These are phyloP conservation scores for Pungitius pungitius DNA, from an alignment of 2,113 vertebrate species.

Conservation along the genomic window DNA sequence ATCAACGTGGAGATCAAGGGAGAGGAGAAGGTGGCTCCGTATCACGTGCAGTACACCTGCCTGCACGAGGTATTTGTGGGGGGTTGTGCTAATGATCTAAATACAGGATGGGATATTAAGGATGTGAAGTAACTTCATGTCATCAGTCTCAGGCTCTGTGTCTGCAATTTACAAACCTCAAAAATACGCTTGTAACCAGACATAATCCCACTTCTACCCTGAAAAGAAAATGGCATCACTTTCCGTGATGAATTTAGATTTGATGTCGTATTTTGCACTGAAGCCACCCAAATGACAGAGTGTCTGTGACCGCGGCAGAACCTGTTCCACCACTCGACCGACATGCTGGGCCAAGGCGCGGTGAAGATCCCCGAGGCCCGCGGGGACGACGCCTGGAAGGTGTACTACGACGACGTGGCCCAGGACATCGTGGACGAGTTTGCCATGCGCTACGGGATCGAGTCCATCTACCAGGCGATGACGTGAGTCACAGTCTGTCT, in stretches of 20 bases:
- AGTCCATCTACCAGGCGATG: constrained; percentile 99
- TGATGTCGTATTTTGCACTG: background rate
- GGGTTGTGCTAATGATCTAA: background rate
- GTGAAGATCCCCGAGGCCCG: constrained; percentile 93
- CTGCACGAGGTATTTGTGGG: constrained; percentile 89
- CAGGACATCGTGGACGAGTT: constrained; percentile 99
- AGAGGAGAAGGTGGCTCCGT: constrained; percentile 96
- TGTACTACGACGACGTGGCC: constrained; percentile 96
- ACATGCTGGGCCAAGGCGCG: constrained; percentile 88
- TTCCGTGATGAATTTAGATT: constrained; percentile 3
- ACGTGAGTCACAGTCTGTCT: constrained; percentile 84
- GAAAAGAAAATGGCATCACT: background rate
- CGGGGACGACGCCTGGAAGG: constrained; percentile 96
- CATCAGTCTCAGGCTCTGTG: background rate
- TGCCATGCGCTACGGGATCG: constrained; percentile 98
- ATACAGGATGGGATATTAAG: background rate
- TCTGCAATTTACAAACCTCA: background rate
- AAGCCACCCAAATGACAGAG: background rate
- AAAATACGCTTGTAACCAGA: background rate
- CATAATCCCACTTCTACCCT: background rate
- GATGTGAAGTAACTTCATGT: background rate
- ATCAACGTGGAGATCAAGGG: constrained; percentile 98
- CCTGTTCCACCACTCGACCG: constrained; percentile 95
- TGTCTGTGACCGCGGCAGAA: constrained; percentile 82
- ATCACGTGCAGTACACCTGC: constrained; percentile 96